A percentile compares a stretch with the other conserved stretches of the same genome.
Evolutionary conservation across 2,888 invertebrate species (phyloP).

Genomic region (Ormia ochracea): DNA sequence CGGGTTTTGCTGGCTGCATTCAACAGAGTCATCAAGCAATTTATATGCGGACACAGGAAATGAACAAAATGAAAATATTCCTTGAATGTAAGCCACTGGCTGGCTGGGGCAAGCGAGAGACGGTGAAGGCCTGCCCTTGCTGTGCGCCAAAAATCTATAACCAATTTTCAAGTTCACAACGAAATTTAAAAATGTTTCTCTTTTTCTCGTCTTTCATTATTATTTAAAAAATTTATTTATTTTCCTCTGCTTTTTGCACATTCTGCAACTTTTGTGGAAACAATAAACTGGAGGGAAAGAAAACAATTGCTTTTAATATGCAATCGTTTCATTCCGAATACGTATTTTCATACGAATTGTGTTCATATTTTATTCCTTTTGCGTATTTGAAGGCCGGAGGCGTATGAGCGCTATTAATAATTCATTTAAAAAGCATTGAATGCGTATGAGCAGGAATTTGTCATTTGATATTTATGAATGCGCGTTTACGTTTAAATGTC

Average conservation of each 20-base stretch:
- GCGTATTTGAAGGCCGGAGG: background rate
- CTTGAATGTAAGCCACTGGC: conserved; percentile 17
- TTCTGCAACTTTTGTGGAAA: background rate
- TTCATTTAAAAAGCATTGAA: conserved; percentile 35
- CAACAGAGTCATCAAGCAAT: conserved; percentile 59
- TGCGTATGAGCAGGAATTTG: conserved; percentile 30
- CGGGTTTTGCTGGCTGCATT: conserved; percentile 38
- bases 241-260: background rate
- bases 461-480: conserved; percentile 19
- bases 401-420: conserved; percentile 43
- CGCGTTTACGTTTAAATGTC: background rate
- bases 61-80: conserved; percentile 54
- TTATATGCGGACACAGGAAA: conserved; percentile 58
- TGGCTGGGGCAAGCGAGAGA: background rate
- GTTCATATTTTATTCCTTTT: no score
- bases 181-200: conserved; percentile 28
- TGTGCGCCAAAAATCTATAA: conserved; percentile 32
- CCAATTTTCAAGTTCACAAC: conserved; percentile 57
- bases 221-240: background rate
- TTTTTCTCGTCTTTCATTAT: no score
- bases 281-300: conserved; percentile 16
- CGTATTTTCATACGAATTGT: no score
- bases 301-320: conserved; percentile 10
- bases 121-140: background rate
- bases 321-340: conserved; percentile 29